phyloP scores from a whole-genome alignment of 1,140 invertebrate genomes.

The Bombus confusus region DNA sequence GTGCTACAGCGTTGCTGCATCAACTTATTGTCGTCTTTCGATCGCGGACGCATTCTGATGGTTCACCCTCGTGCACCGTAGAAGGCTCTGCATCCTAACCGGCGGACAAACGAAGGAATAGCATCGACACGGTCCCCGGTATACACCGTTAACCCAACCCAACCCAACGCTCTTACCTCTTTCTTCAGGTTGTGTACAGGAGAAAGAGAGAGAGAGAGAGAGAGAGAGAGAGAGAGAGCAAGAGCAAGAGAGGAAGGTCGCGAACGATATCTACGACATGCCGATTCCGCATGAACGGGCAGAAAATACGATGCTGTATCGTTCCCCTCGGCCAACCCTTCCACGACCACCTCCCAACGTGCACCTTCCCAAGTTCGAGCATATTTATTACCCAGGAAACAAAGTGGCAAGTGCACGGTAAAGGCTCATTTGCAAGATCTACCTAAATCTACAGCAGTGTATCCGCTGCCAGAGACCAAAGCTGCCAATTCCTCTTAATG shows the following conservation, averaged over 20 bases:
- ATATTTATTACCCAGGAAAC: conserved; percentile 67
- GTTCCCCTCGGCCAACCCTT: conserved; percentile 41
- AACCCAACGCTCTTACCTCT: not conserved
- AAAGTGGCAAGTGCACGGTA: conserved; percentile 62
- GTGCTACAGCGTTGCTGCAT: not conserved
- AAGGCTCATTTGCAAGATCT: conserved; percentile 63
- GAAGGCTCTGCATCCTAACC: conserved; percentile 35
- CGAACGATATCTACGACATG: conserved; percentile 65
- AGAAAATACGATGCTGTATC: conserved; percentile 63
- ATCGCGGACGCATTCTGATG: conserved; percentile 37
- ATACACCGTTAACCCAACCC: conserved; percentile 60
- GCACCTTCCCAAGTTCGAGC: not conserved
- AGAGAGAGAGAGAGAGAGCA: not conserved
- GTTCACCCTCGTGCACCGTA: conserved; percentile 33
- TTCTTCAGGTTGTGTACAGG: not conserved
- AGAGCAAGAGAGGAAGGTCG: conserved; percentile 55
- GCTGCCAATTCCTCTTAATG: conserved; percentile 10
- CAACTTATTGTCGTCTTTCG: conserved; percentile 24
- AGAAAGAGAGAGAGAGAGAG: not conserved
- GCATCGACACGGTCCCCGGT: conserved; percentile 43
- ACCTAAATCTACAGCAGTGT: conserved; percentile 60
- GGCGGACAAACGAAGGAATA: conserved; percentile 47
- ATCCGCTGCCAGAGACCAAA: not conserved
- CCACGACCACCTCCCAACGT: conserved; percentile 3
- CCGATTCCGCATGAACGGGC: conserved; percentile 68